phyloP scores from a whole-genome alignment of 2,888 invertebrate genomes.

The Macrosiphum euphorbiae region DNA sequence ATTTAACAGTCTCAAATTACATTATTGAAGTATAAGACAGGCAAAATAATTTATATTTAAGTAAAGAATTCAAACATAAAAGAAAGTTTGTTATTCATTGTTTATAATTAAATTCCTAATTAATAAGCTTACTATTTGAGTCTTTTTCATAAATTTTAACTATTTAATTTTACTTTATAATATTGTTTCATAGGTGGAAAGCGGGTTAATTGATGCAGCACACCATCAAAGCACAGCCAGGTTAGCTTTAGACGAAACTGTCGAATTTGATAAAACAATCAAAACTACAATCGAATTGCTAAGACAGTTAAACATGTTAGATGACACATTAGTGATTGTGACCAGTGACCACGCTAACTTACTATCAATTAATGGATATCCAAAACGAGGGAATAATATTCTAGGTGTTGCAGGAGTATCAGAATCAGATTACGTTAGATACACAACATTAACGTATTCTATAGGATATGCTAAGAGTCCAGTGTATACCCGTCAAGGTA shows the following conservation, averaged over 20 bases:
- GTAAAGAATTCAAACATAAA: not conserved
- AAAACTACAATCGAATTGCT: conserved; percentile 80
- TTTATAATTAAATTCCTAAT: not conserved
- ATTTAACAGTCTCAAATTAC: too few relatives aligned
- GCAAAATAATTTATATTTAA: not conserved
- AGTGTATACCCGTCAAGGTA: conserved; percentile 71
- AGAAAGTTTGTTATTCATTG: not conserved
- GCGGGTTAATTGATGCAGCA: conserved; percentile 83
- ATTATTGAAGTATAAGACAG: too few relatives aligned
- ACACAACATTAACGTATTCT: conserved; percentile 84
- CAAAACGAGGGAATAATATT: conserved; percentile 83
- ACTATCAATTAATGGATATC: conserved; percentile 82
- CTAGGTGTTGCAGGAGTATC: conserved; percentile 79
- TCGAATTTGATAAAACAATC: conserved; percentile 82
- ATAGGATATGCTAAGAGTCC: conserved; percentile 82
- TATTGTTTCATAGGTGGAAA: conserved; percentile 77
- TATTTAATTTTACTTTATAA: not conserved
- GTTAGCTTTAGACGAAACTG: conserved; percentile 81
- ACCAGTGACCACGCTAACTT: conserved; percentile 86
- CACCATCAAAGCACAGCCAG: conserved; percentile 85
- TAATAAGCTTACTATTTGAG: not conserved
- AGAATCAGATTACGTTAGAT: conserved; percentile 76
- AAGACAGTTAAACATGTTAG: conserved; percentile 78
- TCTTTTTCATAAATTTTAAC: not conserved
- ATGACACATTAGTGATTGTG: conserved; percentile 78